These are phyloP conservation scores for Cossypha caffra DNA, from an alignment of 2,797 vertebrate species.

Conservation along the genomic window DNA sequence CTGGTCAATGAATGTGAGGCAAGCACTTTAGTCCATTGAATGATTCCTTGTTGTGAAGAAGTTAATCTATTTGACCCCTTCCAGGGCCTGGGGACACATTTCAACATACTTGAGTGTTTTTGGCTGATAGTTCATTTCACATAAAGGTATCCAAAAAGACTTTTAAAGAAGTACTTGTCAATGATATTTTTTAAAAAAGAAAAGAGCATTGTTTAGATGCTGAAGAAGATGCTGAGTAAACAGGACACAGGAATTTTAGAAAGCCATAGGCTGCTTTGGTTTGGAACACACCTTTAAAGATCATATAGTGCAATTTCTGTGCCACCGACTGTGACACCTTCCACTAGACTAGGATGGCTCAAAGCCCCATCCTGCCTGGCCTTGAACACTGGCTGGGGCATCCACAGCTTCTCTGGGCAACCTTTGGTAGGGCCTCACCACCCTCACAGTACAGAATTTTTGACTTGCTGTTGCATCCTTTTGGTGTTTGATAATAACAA, in stretches of 20 bases:
- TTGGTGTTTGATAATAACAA: background rate
- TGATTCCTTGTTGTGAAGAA: background rate
- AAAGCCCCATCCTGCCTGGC: background rate
- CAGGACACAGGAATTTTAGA: background rate
- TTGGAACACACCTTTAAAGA: background rate
- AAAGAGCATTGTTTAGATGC: background rate
- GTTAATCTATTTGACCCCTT: background rate
- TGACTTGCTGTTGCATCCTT: background rate
- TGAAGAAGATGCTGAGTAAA: background rate
- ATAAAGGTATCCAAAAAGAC: background rate
- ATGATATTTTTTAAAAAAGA: background rate
- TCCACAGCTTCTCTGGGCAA: background rate
- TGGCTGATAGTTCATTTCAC: background rate
- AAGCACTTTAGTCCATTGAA: background rate
- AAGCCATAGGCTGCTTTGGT: background rate
- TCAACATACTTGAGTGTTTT: background rate
- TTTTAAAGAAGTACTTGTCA: background rate
- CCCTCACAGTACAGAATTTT: background rate
- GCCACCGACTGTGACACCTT: fast-evolving
- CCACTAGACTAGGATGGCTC: background rate
- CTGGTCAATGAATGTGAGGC: background rate
- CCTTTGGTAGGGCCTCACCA: background rate
- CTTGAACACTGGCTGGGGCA: background rate
- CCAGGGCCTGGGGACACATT: background rate
- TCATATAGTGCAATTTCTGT: background rate